Conservation (phyloP, 2,888 invertebrate species). For the Timandra comae region DNA sequence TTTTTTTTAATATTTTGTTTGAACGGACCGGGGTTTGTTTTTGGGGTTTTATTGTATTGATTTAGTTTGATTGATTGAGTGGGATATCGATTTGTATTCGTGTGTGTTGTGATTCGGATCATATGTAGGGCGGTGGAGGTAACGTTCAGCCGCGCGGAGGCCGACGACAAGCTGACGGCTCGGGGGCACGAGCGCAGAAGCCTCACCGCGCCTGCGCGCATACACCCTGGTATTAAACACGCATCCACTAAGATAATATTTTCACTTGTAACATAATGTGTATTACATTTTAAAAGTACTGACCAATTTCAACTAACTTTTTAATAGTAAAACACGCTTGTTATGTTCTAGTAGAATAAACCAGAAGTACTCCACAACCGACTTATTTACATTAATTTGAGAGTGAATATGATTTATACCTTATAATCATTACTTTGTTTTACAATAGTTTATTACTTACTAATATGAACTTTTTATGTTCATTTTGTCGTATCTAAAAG, state of each 20-base stretch:
- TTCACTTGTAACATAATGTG: conserved; percentile 2
- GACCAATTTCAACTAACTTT: too few species aligned
- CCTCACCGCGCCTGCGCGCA: conserved; percentile 56
- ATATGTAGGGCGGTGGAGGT: conserved; percentile 28
- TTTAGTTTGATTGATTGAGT: conserved; percentile 42
- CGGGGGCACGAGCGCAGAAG: conserved; percentile 49
- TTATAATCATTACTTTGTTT: too few species aligned
- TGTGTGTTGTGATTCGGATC: conserved; percentile 25
- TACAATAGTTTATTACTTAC: too few species aligned
- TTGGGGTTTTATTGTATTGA: conserved; percentile 33
- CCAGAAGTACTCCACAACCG: too few species aligned
- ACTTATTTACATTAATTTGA: too few species aligned
- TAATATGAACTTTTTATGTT: too few species aligned
- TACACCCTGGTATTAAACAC: conserved; percentile 35
- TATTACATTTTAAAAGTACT: too few species aligned
- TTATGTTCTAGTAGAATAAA: too few species aligned
- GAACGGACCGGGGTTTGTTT: conserved; percentile 20
- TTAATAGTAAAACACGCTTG: too few species aligned
- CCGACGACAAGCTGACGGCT: conserved; percentile 48
- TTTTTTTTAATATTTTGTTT: conserved; percentile 18
- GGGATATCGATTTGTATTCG: conserved; percentile 57
- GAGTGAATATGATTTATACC: too few species aligned
- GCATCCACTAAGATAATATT: conserved; percentile 35
- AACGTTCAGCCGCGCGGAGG: conserved; percentile 52
- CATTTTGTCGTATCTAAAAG: conserved; percentile 6